These are phyloP conservation scores for Batillaria attramentaria DNA, from an alignment of 1,140 invertebrate species.

Conservation along the genomic window DNA sequence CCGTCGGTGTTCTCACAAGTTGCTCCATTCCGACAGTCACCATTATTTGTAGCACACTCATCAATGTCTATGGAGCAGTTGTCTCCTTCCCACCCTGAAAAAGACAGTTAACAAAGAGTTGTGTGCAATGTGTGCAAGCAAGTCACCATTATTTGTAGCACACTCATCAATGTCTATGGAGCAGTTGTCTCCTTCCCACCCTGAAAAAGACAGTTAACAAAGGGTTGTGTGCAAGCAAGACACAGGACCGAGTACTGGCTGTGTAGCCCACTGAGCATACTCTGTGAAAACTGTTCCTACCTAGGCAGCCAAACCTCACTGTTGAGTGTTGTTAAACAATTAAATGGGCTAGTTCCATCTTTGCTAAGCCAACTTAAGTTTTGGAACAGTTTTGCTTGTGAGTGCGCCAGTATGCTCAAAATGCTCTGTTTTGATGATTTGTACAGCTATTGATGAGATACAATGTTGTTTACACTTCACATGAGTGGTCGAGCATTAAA, in stretches of 20 bases:
- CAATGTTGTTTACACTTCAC: too few species aligned
- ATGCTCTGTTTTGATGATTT: too few species aligned
- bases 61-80: constrained; percentile 43
- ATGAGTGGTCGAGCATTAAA: too few species aligned
- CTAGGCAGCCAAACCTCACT: too few species aligned
- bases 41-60: constrained; percentile 32
- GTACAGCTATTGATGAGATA: too few species aligned
- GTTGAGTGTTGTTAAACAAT: too few species aligned
- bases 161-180: constrained; percentile 46
- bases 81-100: constrained; percentile 45
- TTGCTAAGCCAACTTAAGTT: too few species aligned
- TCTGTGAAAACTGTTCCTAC: constrained; percentile 33
- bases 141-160: constrained; percentile 38
- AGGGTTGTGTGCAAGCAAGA: background rate
- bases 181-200: constrained; percentile 45
- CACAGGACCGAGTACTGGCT: constrained; percentile 35
- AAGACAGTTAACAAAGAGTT: constrained; percentile 1
- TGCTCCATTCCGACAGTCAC: constrained; percentile 71
- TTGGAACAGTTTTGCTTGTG: too few species aligned
- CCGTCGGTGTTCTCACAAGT: constrained; percentile 66
- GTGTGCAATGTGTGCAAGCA: background rate
- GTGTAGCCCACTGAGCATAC: constrained; percentile 37
- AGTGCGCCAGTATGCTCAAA: too few species aligned
- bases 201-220: constrained; percentile 37
- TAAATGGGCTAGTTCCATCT: too few species aligned